These are phyloP conservation scores for Scaptodrosophila latifasciaeformis DNA, from an alignment of 2,888 invertebrate species.

Conservation along the genomic window DNA sequence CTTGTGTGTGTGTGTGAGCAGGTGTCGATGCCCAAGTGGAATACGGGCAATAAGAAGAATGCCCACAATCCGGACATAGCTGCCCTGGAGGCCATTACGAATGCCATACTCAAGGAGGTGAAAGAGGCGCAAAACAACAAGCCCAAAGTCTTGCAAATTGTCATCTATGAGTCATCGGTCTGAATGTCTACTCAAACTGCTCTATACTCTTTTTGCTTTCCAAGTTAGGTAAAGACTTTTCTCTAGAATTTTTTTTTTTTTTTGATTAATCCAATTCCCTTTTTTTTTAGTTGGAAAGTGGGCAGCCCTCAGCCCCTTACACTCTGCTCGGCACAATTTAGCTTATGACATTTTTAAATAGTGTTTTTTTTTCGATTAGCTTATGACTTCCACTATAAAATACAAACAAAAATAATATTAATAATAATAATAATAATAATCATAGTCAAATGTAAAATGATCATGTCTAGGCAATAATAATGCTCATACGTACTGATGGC, in stretches of 20 bases:
- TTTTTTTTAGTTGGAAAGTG: too few species aligned
- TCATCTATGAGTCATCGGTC: slow-evolving; percentile 92
- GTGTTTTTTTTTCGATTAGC: background rate
- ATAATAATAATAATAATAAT: background rate
- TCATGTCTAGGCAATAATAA: slow-evolving; percentile 1
- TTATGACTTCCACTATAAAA: too few species aligned
- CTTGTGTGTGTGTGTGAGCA: too few species aligned
- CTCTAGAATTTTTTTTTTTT: too few species aligned
- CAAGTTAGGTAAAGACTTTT: too few species aligned
- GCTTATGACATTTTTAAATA: too few species aligned
- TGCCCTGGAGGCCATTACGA: slow-evolving; percentile 74
- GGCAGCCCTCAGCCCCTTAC: background rate
- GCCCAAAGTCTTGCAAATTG: slow-evolving; percentile 83
- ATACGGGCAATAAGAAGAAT: slow-evolving; percentile 72
- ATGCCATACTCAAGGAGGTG: slow-evolving; percentile 83
- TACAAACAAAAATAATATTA: too few species aligned
- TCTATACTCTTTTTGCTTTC: too few species aligned
- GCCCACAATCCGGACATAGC: slow-evolving; percentile 83
- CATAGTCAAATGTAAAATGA: slow-evolving; percentile 2
- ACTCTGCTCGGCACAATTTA: background rate
- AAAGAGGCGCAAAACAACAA: slow-evolving; percentile 77
- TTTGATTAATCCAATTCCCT: too few species aligned
- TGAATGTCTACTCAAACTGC: too few species aligned
- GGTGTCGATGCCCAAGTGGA: slow-evolving; percentile 85
- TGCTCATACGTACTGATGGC: slow-evolving; percentile 11